Evolutionary conservation across 2,113 vertebrate genomes (phyloP), one percentile per base, ranked within the genome.

Genomic region (Spea multiplicata): DNA sequence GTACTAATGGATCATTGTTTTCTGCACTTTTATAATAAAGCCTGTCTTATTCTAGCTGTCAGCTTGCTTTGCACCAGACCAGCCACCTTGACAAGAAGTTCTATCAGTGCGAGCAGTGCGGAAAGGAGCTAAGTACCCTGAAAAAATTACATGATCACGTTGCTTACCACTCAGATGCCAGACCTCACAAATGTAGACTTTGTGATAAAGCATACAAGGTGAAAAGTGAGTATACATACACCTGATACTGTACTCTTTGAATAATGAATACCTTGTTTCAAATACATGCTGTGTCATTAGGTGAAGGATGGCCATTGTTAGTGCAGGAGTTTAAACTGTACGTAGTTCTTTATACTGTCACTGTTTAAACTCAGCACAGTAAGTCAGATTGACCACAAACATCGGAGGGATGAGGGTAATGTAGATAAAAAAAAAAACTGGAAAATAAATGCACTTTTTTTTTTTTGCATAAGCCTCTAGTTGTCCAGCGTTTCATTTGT

Each of bases 181-280:
- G 81, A 48, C 78, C 71, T 30, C 81, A 84, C 59, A 73, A 77
- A 48, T 78, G 78, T 62, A 47, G 16, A 6, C 81, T 83, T 13
- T 83, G 83, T 69, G 81, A 83, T 66, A 81, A 83, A 52, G 83
- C 83, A 3, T 78, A 83, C 73, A 83, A 84, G 68, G 75, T 78
- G 0, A 84, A 84, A 75, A 81, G 78, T 78, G 74, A 62, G 74
- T 71, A 76, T 12, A 53, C 4, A 13, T 4, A 59, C 14, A 59
- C 55, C 10, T 12, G 55, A 9, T 59, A 59, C 55, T 13, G 55
- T 13, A 13, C 10, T 59, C 10, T 30, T 30, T 30, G n/a, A n/a
- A n/a, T n/a, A n/a, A n/a, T n/a, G n/a, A n/a, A n/a, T n/a, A n/a
- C n/a, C n/a, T n/a, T n/a, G n/a, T n/a, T n/a, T 30, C 30, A 30